Conservation (phyloP, 2,888 invertebrate species). For the Psococerastis gibbosa region DNA sequence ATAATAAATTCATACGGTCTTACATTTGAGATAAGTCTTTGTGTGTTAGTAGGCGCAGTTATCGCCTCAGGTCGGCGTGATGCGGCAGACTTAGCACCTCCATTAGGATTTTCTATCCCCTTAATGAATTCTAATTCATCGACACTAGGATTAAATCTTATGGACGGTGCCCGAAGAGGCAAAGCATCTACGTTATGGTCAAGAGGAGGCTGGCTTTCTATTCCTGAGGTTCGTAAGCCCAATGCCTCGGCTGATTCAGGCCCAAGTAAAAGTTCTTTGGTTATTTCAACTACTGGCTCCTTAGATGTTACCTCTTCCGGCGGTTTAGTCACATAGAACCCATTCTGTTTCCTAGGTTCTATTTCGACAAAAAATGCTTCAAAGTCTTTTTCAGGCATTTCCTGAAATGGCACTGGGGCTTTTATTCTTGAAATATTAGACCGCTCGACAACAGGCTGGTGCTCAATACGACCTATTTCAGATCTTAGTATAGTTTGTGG, state of each 20-base stretch:
- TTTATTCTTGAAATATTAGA: not conserved
- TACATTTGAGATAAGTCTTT: not conserved
- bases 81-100: not conserved
- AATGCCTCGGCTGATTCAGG: not conserved
- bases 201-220: not conserved
- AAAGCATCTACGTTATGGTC: not conserved
- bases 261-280: not conserved
- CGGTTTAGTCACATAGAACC: not conserved
- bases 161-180: not conserved
- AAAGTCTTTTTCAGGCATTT: constrained; percentile 1
- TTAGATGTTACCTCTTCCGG: not conserved
- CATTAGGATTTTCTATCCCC: not conserved
- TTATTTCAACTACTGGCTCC: not conserved
- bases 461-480: constrained; percentile 4
- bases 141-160: not conserved
- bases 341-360: not conserved
- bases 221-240: not conserved
- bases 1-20: constrained; percentile 4
- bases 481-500: constrained; percentile 3
- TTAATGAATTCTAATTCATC: not conserved
- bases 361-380: constrained; percentile 2
- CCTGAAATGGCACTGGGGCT: not conserved
- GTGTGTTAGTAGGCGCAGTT: not conserved
- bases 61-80: not conserved
- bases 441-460: constrained; percentile 1